Evolutionary conservation across 1,140 invertebrate genomes (phyloP).

Genomic region (Acromyrmex charruanus): DNA sequence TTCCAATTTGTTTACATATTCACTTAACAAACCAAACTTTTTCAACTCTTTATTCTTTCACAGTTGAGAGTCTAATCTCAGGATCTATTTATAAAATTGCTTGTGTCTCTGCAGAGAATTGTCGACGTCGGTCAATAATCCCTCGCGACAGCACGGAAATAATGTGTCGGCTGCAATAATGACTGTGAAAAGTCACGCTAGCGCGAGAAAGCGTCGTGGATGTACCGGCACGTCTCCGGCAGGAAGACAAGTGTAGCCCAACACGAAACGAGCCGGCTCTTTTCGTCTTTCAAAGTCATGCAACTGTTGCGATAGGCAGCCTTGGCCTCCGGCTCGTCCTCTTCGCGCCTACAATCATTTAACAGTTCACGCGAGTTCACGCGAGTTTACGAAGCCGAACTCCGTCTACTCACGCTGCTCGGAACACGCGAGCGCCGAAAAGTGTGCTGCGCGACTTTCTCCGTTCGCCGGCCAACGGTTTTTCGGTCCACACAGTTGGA

Average conservation of each 20-base stretch:
- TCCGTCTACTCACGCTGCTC: not conserved
- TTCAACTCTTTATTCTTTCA: not conserved
- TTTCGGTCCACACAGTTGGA: constrained; percentile 66
- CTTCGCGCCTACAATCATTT: constrained; percentile 21
- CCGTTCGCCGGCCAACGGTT: constrained; percentile 74
- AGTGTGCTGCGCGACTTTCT: constrained; percentile 77
- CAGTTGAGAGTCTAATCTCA: no score
- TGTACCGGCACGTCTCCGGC: not conserved
- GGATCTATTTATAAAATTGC: not conserved
- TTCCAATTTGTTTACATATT: not conserved
- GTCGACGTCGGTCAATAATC: constrained; percentile 32
- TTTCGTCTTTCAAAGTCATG: not conserved
- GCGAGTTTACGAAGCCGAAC: constrained; percentile 21
- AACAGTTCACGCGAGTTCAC: not conserved
- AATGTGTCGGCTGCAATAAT: constrained; percentile 5
- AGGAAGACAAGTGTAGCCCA: constrained; percentile 26
- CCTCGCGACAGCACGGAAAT: not conserved
- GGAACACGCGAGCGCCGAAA: constrained; percentile 50
- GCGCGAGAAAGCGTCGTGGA: constrained; percentile 20
- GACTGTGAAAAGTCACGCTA: constrained; percentile 54
- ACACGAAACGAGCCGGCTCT: not conserved
- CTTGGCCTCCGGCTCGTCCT: not conserved
- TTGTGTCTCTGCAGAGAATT: not conserved
- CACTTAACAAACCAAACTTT: not conserved
- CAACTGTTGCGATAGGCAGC: not conserved